Evolutionary conservation across 2,888 invertebrate species (phyloP), one percentile per base, ranked within the genome.

Genomic region (Agonopterix arenella): DNA sequence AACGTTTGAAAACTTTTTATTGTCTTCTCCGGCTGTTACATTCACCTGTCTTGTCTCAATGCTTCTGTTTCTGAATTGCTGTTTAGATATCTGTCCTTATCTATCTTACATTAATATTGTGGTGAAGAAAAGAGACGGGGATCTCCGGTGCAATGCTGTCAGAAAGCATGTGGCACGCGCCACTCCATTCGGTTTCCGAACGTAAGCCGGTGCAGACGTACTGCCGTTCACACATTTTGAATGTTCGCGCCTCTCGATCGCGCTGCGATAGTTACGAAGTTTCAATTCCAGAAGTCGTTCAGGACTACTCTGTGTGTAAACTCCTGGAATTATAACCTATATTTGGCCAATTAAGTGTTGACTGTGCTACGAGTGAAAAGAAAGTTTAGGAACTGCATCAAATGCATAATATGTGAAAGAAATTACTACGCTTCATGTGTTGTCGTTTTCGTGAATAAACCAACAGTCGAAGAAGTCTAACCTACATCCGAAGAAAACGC

Each of bases 121-220:
- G 53, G 49, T 45, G 40, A 75, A 77, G 9, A 83, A 88, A 76
- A 85, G 86, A 76, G 88, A 86, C 71, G 59, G 73, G 59, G 64
- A 56, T 70, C 70, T 68, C 71, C 71, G 55, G 61, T 60, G 60
- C 63, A 66, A 66, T 65, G 66, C 69, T 67, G 66, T 71, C 64
- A 67, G n/a, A 63, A 62, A 77, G 71, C 84, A 79, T 84, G 81
- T 80, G 84, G 84, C 86, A 86, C 86, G 88, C 85, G 88, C 80
- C 78, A 70, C 72, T 75, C 76, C 84, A 89, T 86, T 88, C 88
- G 80, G 84, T 80, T 77, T 77, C 64, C 71, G 81, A 83, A 72
- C 81, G 78, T 60, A 65, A 68, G 54, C 60, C 68, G 59, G 70
- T 59, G 67, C 61, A 68, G 84, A 78, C 83, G 89, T 75, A 42